Evolutionary conservation across 2,888 invertebrate species (phyloP).

Genomic region (Mimumesa dahlbomi): DNA sequence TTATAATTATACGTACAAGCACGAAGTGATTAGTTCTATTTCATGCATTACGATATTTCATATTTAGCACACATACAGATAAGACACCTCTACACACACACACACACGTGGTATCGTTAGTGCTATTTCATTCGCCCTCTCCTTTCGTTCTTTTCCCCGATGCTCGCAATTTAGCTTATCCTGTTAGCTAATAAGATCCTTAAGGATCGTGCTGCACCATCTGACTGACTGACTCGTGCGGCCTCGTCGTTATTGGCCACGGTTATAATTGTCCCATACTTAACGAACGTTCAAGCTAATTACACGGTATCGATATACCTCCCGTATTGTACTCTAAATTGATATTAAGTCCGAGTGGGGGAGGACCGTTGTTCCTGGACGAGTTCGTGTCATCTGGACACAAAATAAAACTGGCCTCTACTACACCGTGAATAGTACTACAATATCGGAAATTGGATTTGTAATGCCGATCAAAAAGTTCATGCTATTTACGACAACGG

Average conservation of each 20-base stretch:
- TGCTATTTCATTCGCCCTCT: background rate
- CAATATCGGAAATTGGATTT: slow-evolving; percentile 17
- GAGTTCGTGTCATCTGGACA: slow-evolving; percentile 32
- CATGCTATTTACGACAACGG: too few relatives aligned
- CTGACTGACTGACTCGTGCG: slow-evolving; percentile 43
- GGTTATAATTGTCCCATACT: slow-evolving; percentile 55
- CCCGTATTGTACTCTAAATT: slow-evolving; percentile 49
- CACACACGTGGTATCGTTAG: background rate
- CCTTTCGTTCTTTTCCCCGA: slow-evolving; percentile 5
- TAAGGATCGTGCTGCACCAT: slow-evolving; percentile 37
- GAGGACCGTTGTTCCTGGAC: slow-evolving; percentile 28
- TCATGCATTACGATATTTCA: too few relatives aligned
- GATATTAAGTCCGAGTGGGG: slow-evolving; percentile 44
- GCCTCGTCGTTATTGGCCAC: slow-evolving; percentile 48
- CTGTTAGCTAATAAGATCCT: slow-evolving; percentile 63
- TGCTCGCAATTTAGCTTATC: slow-evolving; percentile 20
- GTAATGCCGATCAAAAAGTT: too few relatives aligned
- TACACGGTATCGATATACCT: slow-evolving; percentile 47
- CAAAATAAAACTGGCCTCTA: slow-evolving; percentile 12
- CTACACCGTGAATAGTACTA: slow-evolving; percentile 1
- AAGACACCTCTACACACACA: too few relatives aligned
- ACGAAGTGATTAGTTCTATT: too few relatives aligned
- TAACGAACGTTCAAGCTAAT: slow-evolving; percentile 56
- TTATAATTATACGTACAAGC: too few relatives aligned
- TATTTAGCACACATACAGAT: too few relatives aligned